These are phyloP conservation scores for Prionchulus punctatus DNA, from an alignment of 2,888 invertebrate genomes.

Conservation along the genomic window DNA sequence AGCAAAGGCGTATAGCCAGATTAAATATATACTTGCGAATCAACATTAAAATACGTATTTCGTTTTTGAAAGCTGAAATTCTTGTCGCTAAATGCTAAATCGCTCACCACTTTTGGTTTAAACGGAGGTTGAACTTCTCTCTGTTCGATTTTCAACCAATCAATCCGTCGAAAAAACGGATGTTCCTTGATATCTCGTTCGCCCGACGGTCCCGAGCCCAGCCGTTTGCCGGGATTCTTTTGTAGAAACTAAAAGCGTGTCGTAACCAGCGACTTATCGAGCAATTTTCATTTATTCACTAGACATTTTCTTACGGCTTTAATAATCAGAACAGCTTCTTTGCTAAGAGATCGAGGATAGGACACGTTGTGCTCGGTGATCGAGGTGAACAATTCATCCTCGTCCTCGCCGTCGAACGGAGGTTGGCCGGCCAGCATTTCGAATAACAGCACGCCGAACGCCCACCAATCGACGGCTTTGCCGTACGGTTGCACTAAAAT, in stretches of 20 bases:
- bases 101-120: constrained; percentile 97
- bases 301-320: constrained; percentile 55
- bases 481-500: constrained; percentile 93
- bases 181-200: constrained; percentile 91
- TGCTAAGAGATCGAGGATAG: constrained; percentile 74
- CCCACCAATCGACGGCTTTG: constrained; percentile 98
- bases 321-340: constrained; percentile 86
- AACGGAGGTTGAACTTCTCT: constrained; percentile 97
- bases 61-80: too few relatives aligned
- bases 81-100: too few relatives aligned
- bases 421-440: constrained; percentile 64
- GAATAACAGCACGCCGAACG: constrained; percentile 84
- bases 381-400: constrained; percentile 82
- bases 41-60: too few relatives aligned
- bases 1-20: too few relatives aligned
- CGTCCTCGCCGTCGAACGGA: constrained; percentile 96
- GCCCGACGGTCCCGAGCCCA: constrained; percentile 67
- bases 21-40: too few relatives aligned
- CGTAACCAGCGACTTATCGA: not conserved
- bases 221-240: constrained; percentile 81
- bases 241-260: constrained; percentile 55
- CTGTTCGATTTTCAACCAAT: constrained; percentile 91
- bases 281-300: not conserved
- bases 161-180: constrained; percentile 77
- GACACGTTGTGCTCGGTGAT: constrained; percentile 97